These are phyloP conservation scores for Pavo muticus DNA, from an alignment of 2,113 vertebrate genomes.

Conservation along the genomic window DNA sequence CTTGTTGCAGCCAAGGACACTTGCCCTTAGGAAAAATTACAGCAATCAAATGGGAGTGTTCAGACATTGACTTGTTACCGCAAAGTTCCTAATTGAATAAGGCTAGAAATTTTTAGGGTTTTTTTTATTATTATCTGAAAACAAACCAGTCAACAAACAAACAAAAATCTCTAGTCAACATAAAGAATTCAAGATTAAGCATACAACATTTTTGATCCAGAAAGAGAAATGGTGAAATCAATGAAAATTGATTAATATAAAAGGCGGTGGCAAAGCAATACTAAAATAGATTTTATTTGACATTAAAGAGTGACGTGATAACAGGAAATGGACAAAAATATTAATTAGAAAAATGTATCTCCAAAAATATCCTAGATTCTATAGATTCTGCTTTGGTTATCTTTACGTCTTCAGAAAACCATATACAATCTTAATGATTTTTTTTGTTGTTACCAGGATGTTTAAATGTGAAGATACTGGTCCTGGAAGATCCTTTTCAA, in stretches of 20 bases:
- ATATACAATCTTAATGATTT: background rate
- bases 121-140: background rate
- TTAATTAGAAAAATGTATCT: background rate
- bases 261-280: background rate
- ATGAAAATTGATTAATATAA: background rate
- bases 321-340: background rate
- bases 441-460: no score
- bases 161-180: rapidly evolving
- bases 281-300: background rate
- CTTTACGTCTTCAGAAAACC: background rate
- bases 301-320: background rate
- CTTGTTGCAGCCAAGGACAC: background rate
- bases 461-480: background rate
- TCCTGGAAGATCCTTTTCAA: background rate
- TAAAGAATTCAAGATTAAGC: background rate
- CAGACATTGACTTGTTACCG: background rate
- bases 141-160: rapidly evolving
- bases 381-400: background rate
- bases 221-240: background rate
- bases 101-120: rapidly evolving
- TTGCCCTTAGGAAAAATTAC: background rate
- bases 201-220: background rate
- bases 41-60: background rate
- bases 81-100: background rate
- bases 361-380: background rate